phyloP scores from a whole-genome alignment of 1,140 invertebrate genomes.

The Aphelenchoides besseyi region DNA sequence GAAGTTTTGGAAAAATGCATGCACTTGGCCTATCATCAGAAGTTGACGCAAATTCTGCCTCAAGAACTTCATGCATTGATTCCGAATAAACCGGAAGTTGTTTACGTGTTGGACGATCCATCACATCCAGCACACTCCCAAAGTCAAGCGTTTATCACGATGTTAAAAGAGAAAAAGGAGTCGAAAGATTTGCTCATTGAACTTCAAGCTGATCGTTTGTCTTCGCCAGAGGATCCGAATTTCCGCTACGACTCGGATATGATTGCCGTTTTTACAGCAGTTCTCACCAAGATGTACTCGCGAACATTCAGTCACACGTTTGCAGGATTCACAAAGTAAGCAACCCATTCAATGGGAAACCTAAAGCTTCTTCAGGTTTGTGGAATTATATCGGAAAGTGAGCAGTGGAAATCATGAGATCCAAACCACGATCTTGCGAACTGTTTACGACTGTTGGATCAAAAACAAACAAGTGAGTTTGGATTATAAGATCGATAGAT shows the following conservation, averaged over 20 bases:
- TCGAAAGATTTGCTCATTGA: slow-evolving; percentile 85
- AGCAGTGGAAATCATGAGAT: slow-evolving; percentile 76
- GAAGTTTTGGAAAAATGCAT: slow-evolving; percentile 86
- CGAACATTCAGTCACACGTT: slow-evolving; percentile 98
- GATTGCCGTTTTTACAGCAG: slow-evolving; percentile 94
- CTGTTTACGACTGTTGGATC: slow-evolving; percentile 88
- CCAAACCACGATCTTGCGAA: slow-evolving; percentile 86
- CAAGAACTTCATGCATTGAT: slow-evolving; percentile 78
- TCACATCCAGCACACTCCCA: slow-evolving; percentile 76
- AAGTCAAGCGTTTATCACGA: slow-evolving; percentile 78
- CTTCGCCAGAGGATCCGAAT: slow-evolving; percentile 18
- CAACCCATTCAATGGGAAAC: slow-evolving; percentile 26
- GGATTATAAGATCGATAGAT: neutral
- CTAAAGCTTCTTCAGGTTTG: slow-evolving; percentile 69
- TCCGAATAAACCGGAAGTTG: slow-evolving; percentile 69
- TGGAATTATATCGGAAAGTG: slow-evolving; percentile 80
- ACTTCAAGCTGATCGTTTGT: slow-evolving; percentile 63
- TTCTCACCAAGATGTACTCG: slow-evolving; percentile 82
- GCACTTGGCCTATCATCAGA: slow-evolving; percentile 91
- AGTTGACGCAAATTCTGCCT: slow-evolving; percentile 85
- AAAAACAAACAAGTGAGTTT: slow-evolving; percentile 75
- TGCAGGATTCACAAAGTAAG: slow-evolving; percentile 84
- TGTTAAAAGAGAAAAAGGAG: slow-evolving; percentile 81
- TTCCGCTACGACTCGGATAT: slow-evolving; percentile 65
- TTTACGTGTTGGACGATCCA: slow-evolving; percentile 66